Percentiles rank a stretch among this genome's conserved stretches.
Evolutionary conservation across 2,797 vertebrate species (phyloP).

Genomic region (Rhinatrema bivittatum): DNA sequence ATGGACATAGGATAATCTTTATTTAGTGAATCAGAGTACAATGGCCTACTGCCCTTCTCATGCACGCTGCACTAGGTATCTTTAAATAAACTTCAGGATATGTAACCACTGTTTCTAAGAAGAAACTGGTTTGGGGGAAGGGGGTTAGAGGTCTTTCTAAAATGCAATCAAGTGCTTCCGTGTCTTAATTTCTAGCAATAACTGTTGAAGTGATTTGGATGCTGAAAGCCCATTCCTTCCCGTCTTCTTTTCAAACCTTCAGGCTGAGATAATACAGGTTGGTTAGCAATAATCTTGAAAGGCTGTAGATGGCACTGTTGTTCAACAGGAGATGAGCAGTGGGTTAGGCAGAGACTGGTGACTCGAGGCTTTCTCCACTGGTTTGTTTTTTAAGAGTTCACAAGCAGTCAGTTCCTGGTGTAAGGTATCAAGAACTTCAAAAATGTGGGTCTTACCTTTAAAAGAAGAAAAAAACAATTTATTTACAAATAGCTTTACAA

Average conservation of each 20-base stretch:
- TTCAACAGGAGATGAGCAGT: constrained; percentile 75
- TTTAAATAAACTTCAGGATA: neutral
- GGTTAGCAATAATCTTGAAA: accelerated
- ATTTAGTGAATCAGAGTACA: neutral
- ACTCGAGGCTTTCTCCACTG: constrained; percentile 44
- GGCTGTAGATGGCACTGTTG: constrained; percentile 31
- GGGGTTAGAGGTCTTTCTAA: neutral
- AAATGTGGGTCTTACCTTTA: constrained; percentile 66
- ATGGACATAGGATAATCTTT: neutral
- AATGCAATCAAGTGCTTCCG: too few relatives aligned
- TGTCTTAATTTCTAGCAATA: too few relatives aligned
- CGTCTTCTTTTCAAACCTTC: too few relatives aligned
- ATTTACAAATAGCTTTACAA: neutral
- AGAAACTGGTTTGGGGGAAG: neutral
- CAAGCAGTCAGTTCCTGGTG: constrained; percentile 74
- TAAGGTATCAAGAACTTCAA: constrained; percentile 75
- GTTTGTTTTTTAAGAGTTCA: constrained; percentile 60
- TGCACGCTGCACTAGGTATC: neutral
- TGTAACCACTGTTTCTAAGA: accelerated
- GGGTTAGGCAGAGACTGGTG: constrained; percentile 51
- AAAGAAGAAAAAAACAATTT: constrained; percentile 7
- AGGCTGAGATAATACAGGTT: too few relatives aligned
- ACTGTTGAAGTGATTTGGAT: neutral
- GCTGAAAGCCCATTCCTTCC: neutral
- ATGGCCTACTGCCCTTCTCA: neutral